Base-by-base conservation (phyloP, 1,140 invertebrate species). In the Microplitis demolitor region DNA sequence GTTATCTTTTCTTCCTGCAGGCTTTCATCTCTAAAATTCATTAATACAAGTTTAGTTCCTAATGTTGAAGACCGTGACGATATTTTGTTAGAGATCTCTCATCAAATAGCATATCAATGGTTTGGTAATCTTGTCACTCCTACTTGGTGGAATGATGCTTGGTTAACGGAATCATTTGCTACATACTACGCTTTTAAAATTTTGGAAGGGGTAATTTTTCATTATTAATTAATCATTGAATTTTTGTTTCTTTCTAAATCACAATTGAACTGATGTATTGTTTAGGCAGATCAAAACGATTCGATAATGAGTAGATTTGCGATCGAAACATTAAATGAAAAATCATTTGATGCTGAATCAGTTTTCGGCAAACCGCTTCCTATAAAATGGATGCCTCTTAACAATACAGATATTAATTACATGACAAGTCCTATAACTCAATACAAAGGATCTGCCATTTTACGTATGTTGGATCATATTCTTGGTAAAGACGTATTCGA, bases 381-480 rank as follows among this genome's bases (percentile, higher is more conserved):
- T 5, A 31, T 74, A 62, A 89, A 88, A 87, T 90, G 51, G 84
- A 88, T 71, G 88, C 90, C 24, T 84, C 83, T 88, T 56, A 90
- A 93, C 63, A 93, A 93, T 3, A 88, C 88, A 2, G 91, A 95
- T 80, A 93, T 96, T 71, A 86, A 90, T 33, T 88, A 90, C 61
- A 91, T 94, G 4, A 96, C 95, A 82, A 94, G 96, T 82, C 88
- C 88, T 2, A 93, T 96, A 31, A 93, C 93, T 3, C 96, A 96
- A 79, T 89, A 89, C 62, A 70, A 73, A 71, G 37, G 89, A 67
- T 87, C 88, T 66, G 88, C 87, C 4, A 88, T 88, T 16, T 85
- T 88, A 31, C 82, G 87, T 33, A 88, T 88, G 87, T 81, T 88
- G 77, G 82, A 86, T 35, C 86, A 88, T 76, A 82, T 86, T 72